phyloP scores from a whole-genome alignment of 2,888 invertebrate genomes.

The Gisinianus flammeolus region DNA sequence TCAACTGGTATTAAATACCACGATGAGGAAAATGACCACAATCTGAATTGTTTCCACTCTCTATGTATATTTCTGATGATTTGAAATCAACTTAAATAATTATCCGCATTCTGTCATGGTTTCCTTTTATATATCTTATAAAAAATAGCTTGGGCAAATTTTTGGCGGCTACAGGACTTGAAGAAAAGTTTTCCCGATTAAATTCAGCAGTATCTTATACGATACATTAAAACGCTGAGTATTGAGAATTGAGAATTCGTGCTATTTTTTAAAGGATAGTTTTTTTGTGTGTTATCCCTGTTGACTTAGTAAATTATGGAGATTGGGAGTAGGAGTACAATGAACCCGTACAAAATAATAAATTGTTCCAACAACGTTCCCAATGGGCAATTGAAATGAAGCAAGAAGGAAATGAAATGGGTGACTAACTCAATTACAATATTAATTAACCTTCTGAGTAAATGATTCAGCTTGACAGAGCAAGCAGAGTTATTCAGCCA shows the following conservation, averaged over 20 bases:
- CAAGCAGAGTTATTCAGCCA: slow-evolving; percentile 1
- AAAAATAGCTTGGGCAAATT: too few relatives aligned
- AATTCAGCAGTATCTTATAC: too few relatives aligned
- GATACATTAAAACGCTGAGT: too few relatives aligned
- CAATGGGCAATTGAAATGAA: neutral
- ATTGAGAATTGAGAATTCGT: neutral
- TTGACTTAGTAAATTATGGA: too few relatives aligned
- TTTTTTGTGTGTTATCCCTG: neutral
- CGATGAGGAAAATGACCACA: neutral
- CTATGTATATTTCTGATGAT: too few relatives aligned
- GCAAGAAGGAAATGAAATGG: neutral
- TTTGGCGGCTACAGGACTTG: too few relatives aligned
- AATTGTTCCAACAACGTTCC: neutral
- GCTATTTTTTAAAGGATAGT: too few relatives aligned
- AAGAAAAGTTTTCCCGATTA: too few relatives aligned
- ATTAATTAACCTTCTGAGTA: slow-evolving; percentile 11
- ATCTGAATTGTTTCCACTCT: neutral
- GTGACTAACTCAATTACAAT: neutral
- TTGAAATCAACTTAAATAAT: too few relatives aligned
- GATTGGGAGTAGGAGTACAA: too few relatives aligned
- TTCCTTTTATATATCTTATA: too few relatives aligned
- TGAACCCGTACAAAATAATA: neutral
- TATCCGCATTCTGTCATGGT: too few relatives aligned
- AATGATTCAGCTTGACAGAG: neutral
- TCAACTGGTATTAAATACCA: neutral